phyloP scores from a whole-genome alignment of 2,797 vertebrate species.

The Coendou prehensilis region DNA sequence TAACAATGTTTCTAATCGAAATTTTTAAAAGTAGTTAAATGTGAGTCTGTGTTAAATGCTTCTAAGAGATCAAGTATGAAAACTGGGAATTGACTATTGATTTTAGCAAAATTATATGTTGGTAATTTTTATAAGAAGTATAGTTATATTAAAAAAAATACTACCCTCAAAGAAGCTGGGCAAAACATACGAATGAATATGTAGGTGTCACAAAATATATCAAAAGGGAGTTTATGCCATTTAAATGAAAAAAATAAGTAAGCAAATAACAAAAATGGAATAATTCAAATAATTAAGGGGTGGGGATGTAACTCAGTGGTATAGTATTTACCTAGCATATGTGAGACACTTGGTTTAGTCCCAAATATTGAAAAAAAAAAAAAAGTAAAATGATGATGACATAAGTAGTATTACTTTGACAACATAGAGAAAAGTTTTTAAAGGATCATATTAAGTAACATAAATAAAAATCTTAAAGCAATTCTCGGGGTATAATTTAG shows the following conservation, averaged over 20 bases:
- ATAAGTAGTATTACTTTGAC: not conserved
- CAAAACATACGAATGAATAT: not conserved
- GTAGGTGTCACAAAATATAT: not conserved
- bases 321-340: not conserved
- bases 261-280: not conserved
- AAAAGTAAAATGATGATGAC: not conserved
- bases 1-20: not conserved
- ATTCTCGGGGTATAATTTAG: not conserved
- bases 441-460: not conserved
- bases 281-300: not conserved
- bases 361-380: not conserved
- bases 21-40: not conserved
- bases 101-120: not conserved
- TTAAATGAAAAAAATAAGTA: not conserved
- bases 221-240: not conserved
- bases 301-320: not conserved
- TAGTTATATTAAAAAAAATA: not conserved
- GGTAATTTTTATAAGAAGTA: not conserved
- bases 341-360: not conserved
- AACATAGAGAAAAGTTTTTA: not conserved
- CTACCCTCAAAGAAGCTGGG: not conserved
- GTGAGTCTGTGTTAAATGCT: not conserved
- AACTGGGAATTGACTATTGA: not conserved
- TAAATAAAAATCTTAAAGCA: not conserved
- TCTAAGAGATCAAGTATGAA: not conserved